phyloP scores from a whole-genome alignment of 2,888 invertebrate genomes.

The Morpho deidamia region DNA sequence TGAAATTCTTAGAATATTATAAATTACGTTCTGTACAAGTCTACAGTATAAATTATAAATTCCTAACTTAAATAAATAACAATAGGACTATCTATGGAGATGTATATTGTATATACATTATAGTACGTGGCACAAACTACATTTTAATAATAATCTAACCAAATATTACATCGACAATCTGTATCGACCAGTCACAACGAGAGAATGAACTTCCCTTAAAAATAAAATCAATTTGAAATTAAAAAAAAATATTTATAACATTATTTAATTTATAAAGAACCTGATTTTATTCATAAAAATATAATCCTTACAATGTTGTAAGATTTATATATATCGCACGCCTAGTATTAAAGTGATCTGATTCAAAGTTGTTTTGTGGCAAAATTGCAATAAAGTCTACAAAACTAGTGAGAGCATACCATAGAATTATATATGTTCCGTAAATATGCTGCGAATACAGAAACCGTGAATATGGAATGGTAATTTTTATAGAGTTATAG shows the following conservation, averaged over 20 bases:
- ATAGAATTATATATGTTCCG: no score
- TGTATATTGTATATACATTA: conserved; percentile 61
- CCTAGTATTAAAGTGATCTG: no score
- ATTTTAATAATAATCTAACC: conserved; percentile 25
- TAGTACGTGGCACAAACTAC: conserved; percentile 70
- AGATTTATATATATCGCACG: no score
- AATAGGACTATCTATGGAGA: conserved; percentile 65
- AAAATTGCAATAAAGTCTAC: no score
- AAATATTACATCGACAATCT: conserved; percentile 22
- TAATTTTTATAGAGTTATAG: no score
- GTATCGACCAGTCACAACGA: background rate
- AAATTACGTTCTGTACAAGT: conserved; percentile 49
- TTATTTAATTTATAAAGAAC: no score
- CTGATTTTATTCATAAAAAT: no score
- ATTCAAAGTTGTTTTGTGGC: no score
- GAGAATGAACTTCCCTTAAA: background rate
- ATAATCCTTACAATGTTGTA: no score
- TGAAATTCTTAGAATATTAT: conserved; percentile 54
- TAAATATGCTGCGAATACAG: no score
- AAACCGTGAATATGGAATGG: no score
- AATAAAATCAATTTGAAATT: background rate
- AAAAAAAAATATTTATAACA: background rate
- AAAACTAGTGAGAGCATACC: no score
- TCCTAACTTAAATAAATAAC: conserved; percentile 63
- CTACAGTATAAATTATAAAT: conserved; percentile 57